These are phyloP conservation scores for Mungos mungo DNA, from an alignment of 2,113 vertebrate species.

Conservation along the genomic window DNA sequence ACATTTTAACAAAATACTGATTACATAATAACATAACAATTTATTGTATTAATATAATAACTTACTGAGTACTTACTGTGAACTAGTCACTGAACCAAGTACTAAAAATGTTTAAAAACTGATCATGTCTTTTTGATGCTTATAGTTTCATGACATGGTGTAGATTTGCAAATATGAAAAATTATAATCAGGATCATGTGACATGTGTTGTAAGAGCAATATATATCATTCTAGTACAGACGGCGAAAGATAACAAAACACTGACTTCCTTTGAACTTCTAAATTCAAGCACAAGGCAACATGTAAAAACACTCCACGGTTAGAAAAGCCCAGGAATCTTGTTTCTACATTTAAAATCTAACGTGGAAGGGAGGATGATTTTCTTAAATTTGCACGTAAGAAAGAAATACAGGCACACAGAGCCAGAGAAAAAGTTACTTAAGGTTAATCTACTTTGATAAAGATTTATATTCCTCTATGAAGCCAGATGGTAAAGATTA, in stretches of 20 bases:
- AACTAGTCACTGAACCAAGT: background rate
- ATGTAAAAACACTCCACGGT: background rate
- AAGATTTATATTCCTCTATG: constrained; percentile 72
- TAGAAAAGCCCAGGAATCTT: constrained; percentile 17
- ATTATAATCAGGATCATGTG: background rate
- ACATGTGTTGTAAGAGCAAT: background rate
- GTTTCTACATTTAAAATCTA: constrained; percentile 55
- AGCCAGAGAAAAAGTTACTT: constrained; percentile 12
- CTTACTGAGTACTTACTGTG: background rate
- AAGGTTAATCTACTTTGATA: constrained; percentile 74
- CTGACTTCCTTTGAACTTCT: constrained; percentile 34
- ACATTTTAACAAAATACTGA: background rate
- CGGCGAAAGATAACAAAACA: background rate
- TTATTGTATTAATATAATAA: background rate
- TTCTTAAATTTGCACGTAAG: constrained; percentile 56
- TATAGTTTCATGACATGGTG: background rate
- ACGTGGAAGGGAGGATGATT: constrained; percentile 10
- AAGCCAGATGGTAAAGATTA: constrained; percentile 74
- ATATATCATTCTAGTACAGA: background rate
- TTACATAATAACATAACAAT: background rate
- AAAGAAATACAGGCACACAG: constrained; percentile 48
- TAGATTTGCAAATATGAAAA: background rate
- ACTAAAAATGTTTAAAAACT: constrained; percentile 18
- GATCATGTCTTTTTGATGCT: background rate
- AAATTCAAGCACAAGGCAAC: constrained; percentile 31